Evolutionary conservation across 2,113 vertebrate genomes (phyloP), one percentile per base, ranked within the genome.

Genomic region (Elephas maximus): DNA sequence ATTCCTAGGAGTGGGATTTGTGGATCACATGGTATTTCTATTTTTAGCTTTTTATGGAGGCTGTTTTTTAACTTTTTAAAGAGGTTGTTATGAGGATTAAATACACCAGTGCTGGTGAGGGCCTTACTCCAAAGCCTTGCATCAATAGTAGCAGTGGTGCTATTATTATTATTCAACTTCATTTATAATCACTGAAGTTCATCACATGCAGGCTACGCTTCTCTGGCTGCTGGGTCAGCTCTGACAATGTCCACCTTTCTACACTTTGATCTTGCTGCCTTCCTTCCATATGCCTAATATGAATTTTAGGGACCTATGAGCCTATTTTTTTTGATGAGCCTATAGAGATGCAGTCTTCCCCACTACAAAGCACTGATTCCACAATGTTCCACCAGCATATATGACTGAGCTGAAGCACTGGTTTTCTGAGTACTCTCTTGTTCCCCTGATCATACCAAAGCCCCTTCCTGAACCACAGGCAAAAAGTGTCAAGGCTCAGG

Each of bases 71-170:
- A 37, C 37, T 37, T 37, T 37, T 37, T 37, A 37, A 37, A 37
- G 37, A 37, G 63, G 63, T 73, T 37, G 37, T 45, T 24, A 2
- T 5, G 28, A 83, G 20, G 60, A 57, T 60, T 63, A 28, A 73
- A n/a, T 2, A 2, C 0, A 6, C 8, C 53, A 14, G 1, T 10
- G 23, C 82, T 26, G 65, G 18, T 17, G 15, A 63, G 33, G 21
- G 37, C 12, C 21, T 90, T 28, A 1, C 11, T n/a, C 17, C 7
- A 65, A 20, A 7, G 2, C 30, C 23, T 41, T 15, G 15, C 15
- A 9, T 79, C 28, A 14, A 3, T 0, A 4, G 51, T 1, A 4
- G 51, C 0, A 6, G 41, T 0, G 23, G 53, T 18, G 81, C 24
- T 14, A 1, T 53, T 9, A 0, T 33, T 23, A 21, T 17, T 24